Evolutionary conservation across 2,797 vertebrate genomes (phyloP), one percentile per base, ranked within the genome.

Genomic region (Enteromius trimaculatus): DNA sequence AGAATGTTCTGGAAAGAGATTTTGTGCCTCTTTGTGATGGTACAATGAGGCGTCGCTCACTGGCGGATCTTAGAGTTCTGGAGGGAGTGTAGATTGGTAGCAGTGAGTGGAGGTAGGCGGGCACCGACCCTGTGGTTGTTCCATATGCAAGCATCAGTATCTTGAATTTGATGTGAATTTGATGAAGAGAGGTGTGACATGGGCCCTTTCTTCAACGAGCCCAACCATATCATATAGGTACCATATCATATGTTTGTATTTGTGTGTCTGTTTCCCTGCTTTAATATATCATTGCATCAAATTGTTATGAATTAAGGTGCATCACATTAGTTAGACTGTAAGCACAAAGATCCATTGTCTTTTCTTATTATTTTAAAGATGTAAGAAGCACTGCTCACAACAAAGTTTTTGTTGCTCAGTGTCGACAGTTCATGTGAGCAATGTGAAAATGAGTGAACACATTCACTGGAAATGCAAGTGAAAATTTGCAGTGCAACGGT

Each of bases 201-300:
- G n/a, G n/a, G n/a, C n/a, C n/a, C n/a, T n/a, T n/a, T n/a, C n/a
- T n/a, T n/a, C n/a, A n/a, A n/a, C n/a, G n/a, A n/a, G n/a, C n/a
- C n/a, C n/a, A n/a, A n/a, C n/a, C n/a, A n/a, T n/a, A n/a, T n/a
- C n/a, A n/a, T n/a, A n/a, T n/a, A n/a, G n/a, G n/a, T 99, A 96
- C 88, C 0, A 0, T 1, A 13, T 58, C 39, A 21, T 58, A 11
- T 23, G 21, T 58, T 11, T 23, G 0, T 37, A 10, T 44, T 6
- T 26, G n/a, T 31, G 11, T 26, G n/a, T 29, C 14, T 47, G 14
- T 42, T 42, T 47, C 42, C 17, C 17, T 60, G 60, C 17, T 8
- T 64, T 53, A 2, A 29, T 29, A 16, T 34, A 11, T 37, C 14
- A 19, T 62, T 37, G 19, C 23, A 16, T 49, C 16, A 3, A 19